phyloP scores from a whole-genome alignment of 2,888 invertebrate genomes.

The Lepidochrysops patricia region DNA sequence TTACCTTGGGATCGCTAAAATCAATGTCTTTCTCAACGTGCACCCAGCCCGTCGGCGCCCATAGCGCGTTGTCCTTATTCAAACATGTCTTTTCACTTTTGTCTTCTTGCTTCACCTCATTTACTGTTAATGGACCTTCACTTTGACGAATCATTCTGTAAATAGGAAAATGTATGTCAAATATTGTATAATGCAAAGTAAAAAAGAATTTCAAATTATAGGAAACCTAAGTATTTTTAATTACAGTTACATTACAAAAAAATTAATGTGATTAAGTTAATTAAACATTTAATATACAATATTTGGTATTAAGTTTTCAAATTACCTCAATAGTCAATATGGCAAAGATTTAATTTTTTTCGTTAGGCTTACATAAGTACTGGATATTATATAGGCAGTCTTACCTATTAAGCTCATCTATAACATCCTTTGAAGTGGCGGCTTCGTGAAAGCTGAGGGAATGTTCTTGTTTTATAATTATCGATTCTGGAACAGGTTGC shows the following conservation, averaged over 20 bases:
- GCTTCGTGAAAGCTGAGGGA: conserved; percentile 82
- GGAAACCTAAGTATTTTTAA: too few species aligned
- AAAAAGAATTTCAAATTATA: too few species aligned
- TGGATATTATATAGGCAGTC: conserved; percentile 14
- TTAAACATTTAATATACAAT: background rate
- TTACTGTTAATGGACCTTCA: conserved; percentile 37
- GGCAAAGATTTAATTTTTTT: too few species aligned
- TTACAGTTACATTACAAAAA: too few species aligned
- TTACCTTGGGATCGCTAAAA: conserved; percentile 85
- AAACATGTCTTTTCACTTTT: conserved; percentile 29
- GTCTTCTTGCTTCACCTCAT: conserved; percentile 35
- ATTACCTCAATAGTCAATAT: background rate
- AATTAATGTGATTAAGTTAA: too few species aligned
- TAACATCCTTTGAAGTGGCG: conserved; percentile 84
- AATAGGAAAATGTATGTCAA: too few species aligned
- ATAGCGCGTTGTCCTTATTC: conserved; percentile 77
- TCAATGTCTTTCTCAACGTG: conserved; percentile 85
- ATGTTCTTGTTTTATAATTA: conserved; percentile 71
- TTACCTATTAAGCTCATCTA: conserved; percentile 80
- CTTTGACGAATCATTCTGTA: conserved; percentile 65
- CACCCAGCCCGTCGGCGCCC: conserved; percentile 85
- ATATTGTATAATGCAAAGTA: too few species aligned
- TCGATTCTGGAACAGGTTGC: conserved; percentile 44
- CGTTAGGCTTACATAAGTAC: too few species aligned
- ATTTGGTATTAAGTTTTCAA: background rate